Percentiles rank a stretch among this genome's conserved stretches.
Conservation (phyloP, 2,888 invertebrate genomes). For the Junonia oenone region DNA sequence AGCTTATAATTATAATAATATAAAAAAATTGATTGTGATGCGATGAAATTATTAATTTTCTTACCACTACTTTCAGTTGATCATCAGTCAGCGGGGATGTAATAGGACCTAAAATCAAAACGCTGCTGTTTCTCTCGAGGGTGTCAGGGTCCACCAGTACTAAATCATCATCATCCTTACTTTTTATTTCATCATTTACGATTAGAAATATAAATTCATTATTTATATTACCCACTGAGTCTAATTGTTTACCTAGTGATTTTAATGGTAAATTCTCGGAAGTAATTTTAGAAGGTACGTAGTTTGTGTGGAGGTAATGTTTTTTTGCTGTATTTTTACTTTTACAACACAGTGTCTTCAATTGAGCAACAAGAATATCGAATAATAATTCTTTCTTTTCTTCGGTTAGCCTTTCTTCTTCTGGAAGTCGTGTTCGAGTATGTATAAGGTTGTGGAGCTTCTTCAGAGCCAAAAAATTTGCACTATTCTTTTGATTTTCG, state of each 20-base stretch:
- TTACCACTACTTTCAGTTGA: conserved; percentile 61
- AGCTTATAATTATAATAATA: background rate
- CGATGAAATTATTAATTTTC: too few relatives aligned
- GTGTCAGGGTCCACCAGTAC: conserved; percentile 66
- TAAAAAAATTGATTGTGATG: background rate
- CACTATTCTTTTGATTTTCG: conserved; percentile 39
- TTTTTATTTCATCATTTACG: conserved; percentile 64
- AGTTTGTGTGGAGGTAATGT: too few relatives aligned
- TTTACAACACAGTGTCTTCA: conserved; percentile 65
- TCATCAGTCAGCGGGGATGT: conserved; percentile 50
- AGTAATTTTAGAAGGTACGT: background rate
- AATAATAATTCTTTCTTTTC: conserved; percentile 60
- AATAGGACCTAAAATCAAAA: conserved; percentile 64
- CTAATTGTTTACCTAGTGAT: conserved; percentile 7
- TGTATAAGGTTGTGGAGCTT: conserved; percentile 55
- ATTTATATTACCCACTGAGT: conserved; percentile 19
- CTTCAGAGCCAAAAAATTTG: conserved; percentile 50
- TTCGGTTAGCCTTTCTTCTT: conserved; percentile 37
- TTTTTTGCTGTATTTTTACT: too few relatives aligned
- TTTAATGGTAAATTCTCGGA: conserved; percentile 17
- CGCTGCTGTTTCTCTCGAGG: conserved; percentile 59
- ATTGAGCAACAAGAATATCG: conserved; percentile 59
- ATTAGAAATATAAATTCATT: conserved; percentile 64
- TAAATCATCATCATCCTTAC: conserved; percentile 52
- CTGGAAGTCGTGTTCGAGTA: conserved; percentile 37